Conservation (phyloP, 2,797 vertebrate genomes). For the Ctenopoma kingsleyae region DNA sequence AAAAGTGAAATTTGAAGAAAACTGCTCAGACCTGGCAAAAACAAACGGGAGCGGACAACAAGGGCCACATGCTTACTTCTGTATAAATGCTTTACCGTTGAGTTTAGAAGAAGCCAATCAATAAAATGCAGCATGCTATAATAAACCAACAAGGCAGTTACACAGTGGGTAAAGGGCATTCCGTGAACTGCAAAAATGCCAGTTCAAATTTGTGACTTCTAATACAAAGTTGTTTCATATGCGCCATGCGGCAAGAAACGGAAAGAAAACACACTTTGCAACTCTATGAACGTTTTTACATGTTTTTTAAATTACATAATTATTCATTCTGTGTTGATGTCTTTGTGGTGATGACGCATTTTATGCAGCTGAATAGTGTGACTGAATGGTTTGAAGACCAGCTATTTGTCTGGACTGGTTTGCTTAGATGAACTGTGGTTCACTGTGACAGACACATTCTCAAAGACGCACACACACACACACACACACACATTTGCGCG, state of each 20-base stretch:
- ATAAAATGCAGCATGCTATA: neutral
- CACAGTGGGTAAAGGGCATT: neutral
- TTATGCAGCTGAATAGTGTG: neutral
- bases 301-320: neutral
- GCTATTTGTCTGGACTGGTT: constrained; percentile 2
- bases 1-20: constrained; percentile 16
- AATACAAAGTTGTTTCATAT: neutral
- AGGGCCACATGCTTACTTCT: neutral
- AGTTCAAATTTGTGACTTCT: neutral
- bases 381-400: neutral
- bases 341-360: neutral
- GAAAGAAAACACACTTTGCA: neutral
- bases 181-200: neutral
- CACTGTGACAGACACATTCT: constrained; percentile 5
- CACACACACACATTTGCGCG: no score
- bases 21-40: neutral
- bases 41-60: constrained; percentile 11
- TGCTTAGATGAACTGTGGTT: neutral
- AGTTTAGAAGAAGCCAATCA: neutral
- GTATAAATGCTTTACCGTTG: constrained; percentile 5
- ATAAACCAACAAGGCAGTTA: neutral
- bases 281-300: neutral
- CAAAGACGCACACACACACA: constrained; percentile 8
- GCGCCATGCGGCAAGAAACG: neutral
- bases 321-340: neutral